These are phyloP conservation scores for Graptemys geographica DNA, from an alignment of 2,797 vertebrate genomes.

Conservation along the genomic window DNA sequence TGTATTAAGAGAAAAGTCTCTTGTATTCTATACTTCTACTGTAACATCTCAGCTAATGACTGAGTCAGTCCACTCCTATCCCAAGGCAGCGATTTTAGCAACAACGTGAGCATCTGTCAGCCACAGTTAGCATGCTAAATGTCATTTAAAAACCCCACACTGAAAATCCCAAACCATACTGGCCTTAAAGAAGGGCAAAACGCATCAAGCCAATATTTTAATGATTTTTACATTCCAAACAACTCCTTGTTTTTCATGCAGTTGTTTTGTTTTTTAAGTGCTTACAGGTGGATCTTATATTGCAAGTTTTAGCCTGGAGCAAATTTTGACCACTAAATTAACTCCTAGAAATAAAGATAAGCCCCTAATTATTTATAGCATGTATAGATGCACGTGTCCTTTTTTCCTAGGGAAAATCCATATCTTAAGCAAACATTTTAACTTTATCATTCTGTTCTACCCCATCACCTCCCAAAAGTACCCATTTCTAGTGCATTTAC, in stretches of 20 bases:
- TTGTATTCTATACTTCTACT: neutral
- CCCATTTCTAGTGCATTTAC: neutral
- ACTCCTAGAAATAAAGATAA: neutral
- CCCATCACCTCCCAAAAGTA: neutral
- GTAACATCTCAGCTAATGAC: neutral
- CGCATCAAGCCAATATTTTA: neutral
- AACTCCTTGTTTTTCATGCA: constrained; percentile 4
- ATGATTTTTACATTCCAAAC: neutral
- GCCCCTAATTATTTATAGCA: neutral
- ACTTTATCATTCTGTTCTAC: constrained; percentile 24
- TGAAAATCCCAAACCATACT: neutral
- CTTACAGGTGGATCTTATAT: neutral
- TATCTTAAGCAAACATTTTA: neutral
- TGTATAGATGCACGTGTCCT: neutral
- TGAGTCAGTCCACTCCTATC: neutral
- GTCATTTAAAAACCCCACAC: neutral
- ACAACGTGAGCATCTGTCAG: neutral
- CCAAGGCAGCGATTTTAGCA: neutral
- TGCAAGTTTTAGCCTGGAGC: neutral
- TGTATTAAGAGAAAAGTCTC: neutral
- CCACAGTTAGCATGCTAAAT: neutral
- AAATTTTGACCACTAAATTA: neutral
- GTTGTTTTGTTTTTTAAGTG: constrained; percentile 24
- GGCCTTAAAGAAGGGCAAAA: neutral
- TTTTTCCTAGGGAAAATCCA: constrained; percentile 31